Percentiles rank a stretch among this genome's conserved stretches.
These are phyloP conservation scores for Falco rusticolus DNA, from an alignment of 2,797 vertebrate genomes.

Conservation along the genomic window DNA sequence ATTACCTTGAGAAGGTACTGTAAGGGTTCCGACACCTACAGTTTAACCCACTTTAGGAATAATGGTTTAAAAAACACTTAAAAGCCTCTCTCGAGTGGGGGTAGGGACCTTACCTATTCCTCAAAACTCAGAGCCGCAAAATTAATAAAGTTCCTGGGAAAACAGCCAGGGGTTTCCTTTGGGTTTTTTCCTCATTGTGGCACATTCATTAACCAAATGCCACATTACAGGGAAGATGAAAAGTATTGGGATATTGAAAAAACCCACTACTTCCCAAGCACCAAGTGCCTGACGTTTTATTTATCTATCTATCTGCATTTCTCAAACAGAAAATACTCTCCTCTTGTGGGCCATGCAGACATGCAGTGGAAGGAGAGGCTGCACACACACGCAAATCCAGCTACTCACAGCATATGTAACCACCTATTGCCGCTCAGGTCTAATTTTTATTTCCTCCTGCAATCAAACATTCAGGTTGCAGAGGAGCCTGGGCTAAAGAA, in stretches of 20 bases:
- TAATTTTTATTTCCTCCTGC: neutral
- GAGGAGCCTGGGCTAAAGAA: constrained; percentile 20
- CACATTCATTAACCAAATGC: constrained; percentile 56
- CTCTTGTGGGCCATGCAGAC: neutral
- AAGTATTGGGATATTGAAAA: constrained; percentile 5
- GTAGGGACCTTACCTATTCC: constrained; percentile 4
- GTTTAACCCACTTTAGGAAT: constrained; percentile 6
- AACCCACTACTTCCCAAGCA: neutral
- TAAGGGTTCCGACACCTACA: neutral
- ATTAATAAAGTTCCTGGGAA: constrained; percentile 60
- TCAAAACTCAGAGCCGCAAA: constrained; percentile 31
- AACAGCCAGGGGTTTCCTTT: constrained; percentile 63
- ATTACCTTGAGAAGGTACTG: neutral
- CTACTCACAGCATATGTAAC: neutral
- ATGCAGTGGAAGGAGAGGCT: neutral
- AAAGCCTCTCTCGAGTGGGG: neutral
- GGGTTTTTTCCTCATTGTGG: constrained; percentile 47
- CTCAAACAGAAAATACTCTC: neutral
- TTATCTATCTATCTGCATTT: neutral
- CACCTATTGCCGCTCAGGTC: neutral
- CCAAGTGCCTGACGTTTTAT: neutral
- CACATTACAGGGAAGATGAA: neutral
- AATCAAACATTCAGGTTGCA: constrained; percentile 33
- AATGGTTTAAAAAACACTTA: constrained; percentile 24
- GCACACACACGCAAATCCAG: neutral